Conservation (phyloP, 2,888 invertebrate genomes). For the Nineta flava region DNA sequence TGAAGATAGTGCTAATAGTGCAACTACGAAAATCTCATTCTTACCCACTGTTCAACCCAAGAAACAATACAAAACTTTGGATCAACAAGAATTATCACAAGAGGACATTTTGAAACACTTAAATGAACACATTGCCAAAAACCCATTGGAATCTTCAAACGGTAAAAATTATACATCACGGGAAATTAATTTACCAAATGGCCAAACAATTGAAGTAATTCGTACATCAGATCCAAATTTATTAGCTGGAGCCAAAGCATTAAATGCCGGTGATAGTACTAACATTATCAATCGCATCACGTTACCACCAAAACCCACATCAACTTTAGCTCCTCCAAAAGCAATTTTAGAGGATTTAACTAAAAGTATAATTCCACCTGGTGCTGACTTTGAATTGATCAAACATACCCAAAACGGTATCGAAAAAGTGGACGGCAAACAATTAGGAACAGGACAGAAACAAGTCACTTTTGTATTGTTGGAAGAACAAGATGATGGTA, state of each 20-base stretch:
- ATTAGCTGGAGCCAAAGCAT: constrained; percentile 22
- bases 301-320: constrained; percentile 27
- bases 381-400: constrained; percentile 66
- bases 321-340: constrained; percentile 43
- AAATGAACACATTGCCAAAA: constrained; percentile 54
- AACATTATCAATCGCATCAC: constrained; percentile 20
- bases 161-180: constrained; percentile 55
- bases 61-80: constrained; percentile 16
- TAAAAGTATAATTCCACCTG: constrained; percentile 61
- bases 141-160: constrained; percentile 42
- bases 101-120: constrained; percentile 60
- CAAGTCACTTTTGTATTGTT: constrained; percentile 76
- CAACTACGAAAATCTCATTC: constrained; percentile 1
- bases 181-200: constrained; percentile 56
- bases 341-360: constrained; percentile 61
- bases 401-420: constrained; percentile 58
- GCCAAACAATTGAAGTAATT: constrained; percentile 58
- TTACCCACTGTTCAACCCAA: constrained; percentile 18
- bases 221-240: constrained; percentile 54
- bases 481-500: constrained; percentile 73
- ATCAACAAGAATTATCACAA: constrained; percentile 35
- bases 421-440: constrained; percentile 47
- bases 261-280: constrained; percentile 13
- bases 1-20: background rate
- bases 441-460: constrained; percentile 47